A percentile compares a stretch with the other conserved stretches of the same genome.
Conservation (phyloP, 1,140 invertebrate genomes). For the Trissolcus basalis region DNA sequence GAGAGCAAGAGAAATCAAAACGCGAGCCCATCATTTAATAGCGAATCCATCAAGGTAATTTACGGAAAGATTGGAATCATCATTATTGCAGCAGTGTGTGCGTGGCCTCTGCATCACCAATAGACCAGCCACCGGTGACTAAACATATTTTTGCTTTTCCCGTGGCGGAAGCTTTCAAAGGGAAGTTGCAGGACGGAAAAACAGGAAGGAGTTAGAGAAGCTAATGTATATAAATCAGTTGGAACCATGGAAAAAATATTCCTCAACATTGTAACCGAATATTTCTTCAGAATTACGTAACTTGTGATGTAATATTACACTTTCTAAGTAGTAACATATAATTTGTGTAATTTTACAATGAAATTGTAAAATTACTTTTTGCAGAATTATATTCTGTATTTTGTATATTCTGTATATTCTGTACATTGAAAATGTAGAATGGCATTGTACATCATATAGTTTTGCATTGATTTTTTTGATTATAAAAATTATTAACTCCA, state of each 20-base stretch:
- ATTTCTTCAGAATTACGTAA: too few relatives aligned
- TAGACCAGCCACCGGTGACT: conserved; percentile 21
- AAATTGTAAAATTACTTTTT: too few relatives aligned
- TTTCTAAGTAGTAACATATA: too few relatives aligned
- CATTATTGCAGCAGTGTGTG: conserved; percentile 30
- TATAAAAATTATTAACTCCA: too few relatives aligned
- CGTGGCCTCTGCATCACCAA: conserved; percentile 8
- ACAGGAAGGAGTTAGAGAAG: conserved; percentile 39
- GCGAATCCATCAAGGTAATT: conserved; percentile 26
- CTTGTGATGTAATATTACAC: too few relatives aligned
- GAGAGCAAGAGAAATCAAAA: neutral
- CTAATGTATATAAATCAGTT: conserved; percentile 38
- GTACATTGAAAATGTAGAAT: too few relatives aligned
- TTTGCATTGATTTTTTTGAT: too few relatives aligned
- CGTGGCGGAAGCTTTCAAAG: conserved; percentile 46
- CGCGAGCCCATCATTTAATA: conserved; percentile 9
- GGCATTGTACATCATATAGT: too few relatives aligned
- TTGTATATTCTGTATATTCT: too few relatives aligned
- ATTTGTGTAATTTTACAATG: too few relatives aligned
- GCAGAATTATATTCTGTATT: too few relatives aligned
- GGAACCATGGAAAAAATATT: conserved; percentile 21
- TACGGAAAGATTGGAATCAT: conserved; percentile 23
- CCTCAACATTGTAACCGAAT: too few relatives aligned
- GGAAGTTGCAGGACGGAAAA: conserved; percentile 35
- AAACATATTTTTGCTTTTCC: conserved; percentile 18